Percentiles rank a stretch among this genome's conserved stretches.
Evolutionary conservation across 2,888 invertebrate species (phyloP).

Genomic region (Colletes collaris): DNA sequence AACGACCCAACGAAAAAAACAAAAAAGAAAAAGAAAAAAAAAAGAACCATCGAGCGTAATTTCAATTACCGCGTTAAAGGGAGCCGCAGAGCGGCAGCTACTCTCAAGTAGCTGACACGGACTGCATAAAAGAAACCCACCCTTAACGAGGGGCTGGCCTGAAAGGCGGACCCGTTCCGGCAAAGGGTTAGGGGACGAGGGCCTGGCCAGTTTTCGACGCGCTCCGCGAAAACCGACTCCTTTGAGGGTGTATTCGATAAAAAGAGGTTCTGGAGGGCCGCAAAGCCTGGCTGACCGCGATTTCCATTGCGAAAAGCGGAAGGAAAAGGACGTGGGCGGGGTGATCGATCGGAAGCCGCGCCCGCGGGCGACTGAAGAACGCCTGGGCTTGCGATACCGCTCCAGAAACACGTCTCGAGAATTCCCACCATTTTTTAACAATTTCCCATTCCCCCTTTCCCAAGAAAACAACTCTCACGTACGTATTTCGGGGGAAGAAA

Average conservation of each 20-base stretch:
- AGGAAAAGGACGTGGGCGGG: conserved; percentile 59
- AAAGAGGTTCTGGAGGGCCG: conserved; percentile 24
- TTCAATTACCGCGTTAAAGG: conserved; percentile 55
- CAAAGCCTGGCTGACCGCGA: conserved; percentile 34
- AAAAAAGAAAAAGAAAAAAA: not conserved
- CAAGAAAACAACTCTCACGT: too few relatives aligned
- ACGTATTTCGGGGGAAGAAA: too few relatives aligned
- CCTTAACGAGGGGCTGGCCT: conserved; percentile 28
- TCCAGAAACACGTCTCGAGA: too few relatives aligned
- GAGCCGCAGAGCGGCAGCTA: not conserved
- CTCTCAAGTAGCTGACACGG: conserved; percentile 51
- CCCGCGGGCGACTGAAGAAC: conserved; percentile 25
- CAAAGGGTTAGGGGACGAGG: conserved; percentile 30
- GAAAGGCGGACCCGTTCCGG: conserved; percentile 24
- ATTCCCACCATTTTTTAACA: too few relatives aligned
- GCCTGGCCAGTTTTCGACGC: conserved; percentile 36
- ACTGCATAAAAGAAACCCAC: conserved; percentile 36
- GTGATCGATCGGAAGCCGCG: conserved; percentile 65
- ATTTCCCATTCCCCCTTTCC: too few relatives aligned
- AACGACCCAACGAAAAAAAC: not conserved
- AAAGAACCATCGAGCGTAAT: conserved; percentile 32
- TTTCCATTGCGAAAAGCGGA: conserved; percentile 60
- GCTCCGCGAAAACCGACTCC: conserved; percentile 37
- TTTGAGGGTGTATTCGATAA: conserved; percentile 45
- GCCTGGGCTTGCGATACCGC: conserved; percentile 1